Evolutionary conservation across 2,797 vertebrate genomes (phyloP), one percentile per base, ranked within the genome.

Genomic region (Fratercula arctica): DNA sequence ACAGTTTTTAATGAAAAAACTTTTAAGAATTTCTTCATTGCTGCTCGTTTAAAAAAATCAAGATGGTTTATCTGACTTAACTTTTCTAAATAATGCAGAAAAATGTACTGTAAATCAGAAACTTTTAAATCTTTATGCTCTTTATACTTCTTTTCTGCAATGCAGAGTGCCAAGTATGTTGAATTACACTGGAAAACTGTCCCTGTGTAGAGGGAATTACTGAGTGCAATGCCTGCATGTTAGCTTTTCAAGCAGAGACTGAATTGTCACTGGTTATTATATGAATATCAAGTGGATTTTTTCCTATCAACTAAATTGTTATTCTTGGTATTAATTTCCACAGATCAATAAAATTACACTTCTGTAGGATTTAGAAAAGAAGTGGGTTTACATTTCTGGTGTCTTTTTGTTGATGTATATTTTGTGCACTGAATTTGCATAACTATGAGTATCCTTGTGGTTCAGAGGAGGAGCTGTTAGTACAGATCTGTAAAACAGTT

Each of bases 401-500:
- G 45, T 50, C 3, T 18, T 68, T 76, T 93, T 73, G 18, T 61
- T 67, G 43, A 4, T 86, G 16, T 77, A 1, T 45, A 12, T 68
- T 85, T 74, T 89, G 48, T 43, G 56, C 9, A 9, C 10, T 37
- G 60, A 80, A 80, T 96, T 87, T 77, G 41, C 73, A 28, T 87
- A 92, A 76, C 29, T 90, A 0, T 37, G 51, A 72, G 5, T 61
- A 16, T 85, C 35, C 35, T 78, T 78, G 29, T 69, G 67, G 11
- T 11, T 75, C 54, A 87, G 76, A 90, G 60, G 81, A 93, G 90
- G 83, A 94, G 64, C 91, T 90, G 67, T 73, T 92, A 68, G 41
- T 72, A 50, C 14, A 19, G 81, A 77, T 89, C 84, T 85, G 60
- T 85, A 74, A 87, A 92, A 51, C 61, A 87, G 39, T 93, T 90